Percentiles rank a stretch among this genome's conserved stretches.
Conservation (phyloP, 2,888 invertebrate genomes). For the Andrena flavipes region DNA sequence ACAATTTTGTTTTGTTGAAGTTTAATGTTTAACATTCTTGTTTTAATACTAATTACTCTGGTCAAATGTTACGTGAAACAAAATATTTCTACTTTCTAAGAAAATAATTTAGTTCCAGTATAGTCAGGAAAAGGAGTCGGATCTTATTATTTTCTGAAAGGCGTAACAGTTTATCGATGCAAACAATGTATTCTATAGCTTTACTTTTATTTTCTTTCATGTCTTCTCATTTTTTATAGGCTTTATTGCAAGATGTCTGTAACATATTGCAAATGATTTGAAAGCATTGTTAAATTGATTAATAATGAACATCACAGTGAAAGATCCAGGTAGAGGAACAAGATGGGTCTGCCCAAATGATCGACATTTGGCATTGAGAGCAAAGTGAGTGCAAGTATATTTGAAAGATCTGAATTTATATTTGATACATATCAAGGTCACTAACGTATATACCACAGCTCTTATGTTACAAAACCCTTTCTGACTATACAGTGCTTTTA, state of each 20-base stretch:
- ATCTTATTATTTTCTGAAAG: neutral
- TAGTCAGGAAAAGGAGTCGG: neutral
- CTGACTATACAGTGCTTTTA: neutral
- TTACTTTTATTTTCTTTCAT: neutral
- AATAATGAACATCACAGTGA: slow-evolving; percentile 56
- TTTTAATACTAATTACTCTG: too few species aligned
- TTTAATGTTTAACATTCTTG: too few species aligned
- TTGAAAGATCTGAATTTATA: neutral
- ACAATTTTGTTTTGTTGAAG: too few species aligned
- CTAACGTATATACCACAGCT: neutral
- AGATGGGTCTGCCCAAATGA: slow-evolving; percentile 98
- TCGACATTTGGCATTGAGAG: slow-evolving; percentile 95
- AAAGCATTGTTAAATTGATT: neutral
- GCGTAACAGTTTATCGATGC: neutral
- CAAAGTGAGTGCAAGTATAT: slow-evolving; percentile 91
- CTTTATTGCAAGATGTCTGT: slow-evolving; percentile 14
- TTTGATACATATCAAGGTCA: too few species aligned
- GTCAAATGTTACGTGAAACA: neutral
- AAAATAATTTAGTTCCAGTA: too few species aligned
- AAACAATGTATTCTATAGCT: neutral
- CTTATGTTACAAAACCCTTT: neutral
- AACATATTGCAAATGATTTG: slow-evolving; percentile 15
- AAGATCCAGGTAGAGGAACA: slow-evolving; percentile 64
- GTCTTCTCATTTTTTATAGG: slow-evolving; percentile 31
- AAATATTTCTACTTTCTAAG: neutral